Evolutionary conservation across 2,888 invertebrate genomes (phyloP), one percentile per base, ranked within the genome.

Genomic region (Apeira syringaria): DNA sequence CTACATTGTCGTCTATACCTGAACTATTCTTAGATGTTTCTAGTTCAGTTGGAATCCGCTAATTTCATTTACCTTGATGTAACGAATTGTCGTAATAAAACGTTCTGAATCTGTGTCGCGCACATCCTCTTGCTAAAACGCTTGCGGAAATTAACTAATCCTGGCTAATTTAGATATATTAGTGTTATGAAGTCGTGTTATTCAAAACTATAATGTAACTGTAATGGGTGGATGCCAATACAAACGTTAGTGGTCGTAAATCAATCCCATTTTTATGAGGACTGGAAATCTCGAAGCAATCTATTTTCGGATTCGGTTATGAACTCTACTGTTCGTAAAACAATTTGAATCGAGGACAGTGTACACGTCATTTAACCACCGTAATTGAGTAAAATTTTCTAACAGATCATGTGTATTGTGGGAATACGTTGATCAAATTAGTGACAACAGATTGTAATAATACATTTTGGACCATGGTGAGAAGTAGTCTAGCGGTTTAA

Each of bases 201-300:
- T 61, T 62, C 56, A 58, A 59, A 59, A 53, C 60, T 56, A 53
- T 68, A 72, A 64, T 66, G 64, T 46, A 50, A 28, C 33, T 40
- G 46, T 68, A 72, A 77, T 70, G 71, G 70, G 68, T 50, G 64
- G 64, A 56, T 72, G 75, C 77, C 74, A 77, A 75, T 77, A 74
- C 68, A 75, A 73, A 74, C 71, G 68, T 68, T 67, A 63, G 35
- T 48, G 59, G 58, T 50, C 50, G 68, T 82, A 82, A 80, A 83
- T 81, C 80, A 80, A 76, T 70, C 62, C 53, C 55, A 75, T 80
- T 81, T 82, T 83, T 83, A 81, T 75, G 74, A 74, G 71, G 69
- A 67, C 71, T 69, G 70, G 70, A 70, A 68, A 69, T 53, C 64
- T 69, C 59, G 62, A 68, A 67, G 68, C 57, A 42, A 53, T 68